phyloP scores from a whole-genome alignment of 2,797 vertebrate genomes.

The Eremophila alpestris region DNA sequence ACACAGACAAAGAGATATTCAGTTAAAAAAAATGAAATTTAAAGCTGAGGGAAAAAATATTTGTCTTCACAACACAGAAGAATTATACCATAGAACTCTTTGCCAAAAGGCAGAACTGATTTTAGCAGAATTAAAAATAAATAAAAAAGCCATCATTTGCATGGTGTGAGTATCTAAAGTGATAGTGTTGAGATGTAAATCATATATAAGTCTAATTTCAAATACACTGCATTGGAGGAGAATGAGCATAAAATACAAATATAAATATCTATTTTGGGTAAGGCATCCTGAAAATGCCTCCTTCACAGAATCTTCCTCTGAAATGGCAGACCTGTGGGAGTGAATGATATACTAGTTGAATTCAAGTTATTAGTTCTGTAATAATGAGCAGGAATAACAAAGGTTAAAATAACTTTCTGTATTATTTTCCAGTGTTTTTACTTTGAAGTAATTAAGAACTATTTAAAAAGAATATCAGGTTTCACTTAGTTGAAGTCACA shows the following conservation, averaged over 20 bases:
- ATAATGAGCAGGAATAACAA: background rate
- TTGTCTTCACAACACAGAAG: constrained; percentile 12
- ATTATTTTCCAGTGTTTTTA: background rate
- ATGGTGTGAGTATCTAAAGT: background rate
- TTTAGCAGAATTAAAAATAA: constrained; percentile 14
- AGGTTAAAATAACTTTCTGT: background rate
- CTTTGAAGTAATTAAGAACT: background rate
- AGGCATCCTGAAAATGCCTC: background rate
- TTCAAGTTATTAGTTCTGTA: background rate
- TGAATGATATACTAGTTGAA: background rate
- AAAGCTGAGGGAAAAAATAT: constrained; percentile 15
- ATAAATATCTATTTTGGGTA: background rate
- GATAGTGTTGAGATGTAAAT: background rate
- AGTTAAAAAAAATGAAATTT: constrained; percentile 31
- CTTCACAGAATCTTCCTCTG: background rate
- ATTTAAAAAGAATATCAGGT: background rate
- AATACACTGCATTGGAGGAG: background rate
- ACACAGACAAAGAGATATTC: constrained; percentile 28
- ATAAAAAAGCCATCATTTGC: background rate
- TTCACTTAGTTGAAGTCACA: background rate
- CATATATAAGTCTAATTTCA: background rate
- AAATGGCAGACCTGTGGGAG: background rate
- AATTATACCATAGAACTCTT: background rate
- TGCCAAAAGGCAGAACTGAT: constrained; percentile 9
- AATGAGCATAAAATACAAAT: background rate